A percentile compares a stretch with the other conserved stretches of the same genome.
These are phyloP conservation scores for Pholis gunnellus DNA, from an alignment of 2,113 vertebrate genomes.

Conservation along the genomic window DNA sequence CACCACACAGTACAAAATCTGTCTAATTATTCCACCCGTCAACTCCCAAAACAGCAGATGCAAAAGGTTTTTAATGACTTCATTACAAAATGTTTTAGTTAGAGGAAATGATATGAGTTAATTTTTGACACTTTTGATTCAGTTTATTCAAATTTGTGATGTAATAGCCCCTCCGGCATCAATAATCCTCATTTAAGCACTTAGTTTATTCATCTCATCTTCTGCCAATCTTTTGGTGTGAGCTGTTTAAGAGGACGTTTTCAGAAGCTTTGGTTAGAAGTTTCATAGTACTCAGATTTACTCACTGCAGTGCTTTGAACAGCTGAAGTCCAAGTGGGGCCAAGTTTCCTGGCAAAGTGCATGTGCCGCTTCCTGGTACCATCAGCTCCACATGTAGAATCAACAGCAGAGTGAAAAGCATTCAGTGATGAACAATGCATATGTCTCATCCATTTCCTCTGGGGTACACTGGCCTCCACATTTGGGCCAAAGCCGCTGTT, in stretches of 20 bases:
- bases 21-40: background rate
- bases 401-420: conserved; percentile 39
- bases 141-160: background rate
- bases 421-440: conserved; percentile 65
- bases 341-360: conserved; percentile 26
- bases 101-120: background rate
- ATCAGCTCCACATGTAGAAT: conserved; percentile 16
- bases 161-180: conserved; percentile 30
- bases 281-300: background rate
- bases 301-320: background rate
- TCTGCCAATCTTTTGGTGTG: conserved; percentile 4
- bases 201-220: conserved; percentile 28
- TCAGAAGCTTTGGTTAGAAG: background rate
- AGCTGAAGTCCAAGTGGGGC: conserved; percentile 27
- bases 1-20: background rate
- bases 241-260: background rate
- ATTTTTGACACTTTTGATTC: conserved; percentile 11
- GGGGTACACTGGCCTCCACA: conserved; percentile 31
- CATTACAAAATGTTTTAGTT: conserved; percentile 5
- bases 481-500: conserved; percentile 38
- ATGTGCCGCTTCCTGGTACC: background rate
- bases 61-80: conserved; percentile 1
- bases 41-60: background rate
- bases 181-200: conserved; percentile 26
- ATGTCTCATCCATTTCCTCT: conserved; percentile 59